Evolutionary conservation across 2,113 vertebrate species (phyloP).

Genomic region (Paramormyrops kingsleyae): DNA sequence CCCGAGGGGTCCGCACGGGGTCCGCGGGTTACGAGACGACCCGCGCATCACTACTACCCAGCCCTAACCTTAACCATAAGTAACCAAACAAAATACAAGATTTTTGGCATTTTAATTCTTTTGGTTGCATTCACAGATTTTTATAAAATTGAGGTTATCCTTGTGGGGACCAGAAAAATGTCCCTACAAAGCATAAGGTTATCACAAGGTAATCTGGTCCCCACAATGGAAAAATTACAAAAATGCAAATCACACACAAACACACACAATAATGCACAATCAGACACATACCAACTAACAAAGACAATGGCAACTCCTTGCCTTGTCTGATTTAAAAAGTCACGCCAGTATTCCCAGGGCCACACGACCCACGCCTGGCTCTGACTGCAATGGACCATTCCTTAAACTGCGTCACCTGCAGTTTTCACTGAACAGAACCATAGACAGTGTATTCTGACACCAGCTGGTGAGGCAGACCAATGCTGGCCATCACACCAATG

Average conservation of each 20-base stretch:
- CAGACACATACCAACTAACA: neutral
- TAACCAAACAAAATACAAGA: neutral
- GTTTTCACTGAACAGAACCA: neutral
- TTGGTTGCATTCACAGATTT: neutral
- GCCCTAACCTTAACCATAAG: neutral
- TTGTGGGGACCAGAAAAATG: neutral
- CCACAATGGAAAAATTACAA: neutral
- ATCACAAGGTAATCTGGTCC: neutral
- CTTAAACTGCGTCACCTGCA: neutral
- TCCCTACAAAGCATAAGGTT: neutral
- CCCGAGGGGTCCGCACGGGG: too few relatives aligned
- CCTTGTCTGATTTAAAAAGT: neutral
- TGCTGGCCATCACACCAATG: neutral
- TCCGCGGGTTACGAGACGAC: too few relatives aligned
- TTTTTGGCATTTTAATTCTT: neutral
- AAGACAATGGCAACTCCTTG: slow-evolving; percentile 8
- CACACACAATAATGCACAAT: neutral
- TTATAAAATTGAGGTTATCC: neutral
- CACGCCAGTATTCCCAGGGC: neutral
- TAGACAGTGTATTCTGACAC: neutral
- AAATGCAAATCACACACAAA: neutral
- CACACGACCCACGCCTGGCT: slow-evolving; percentile 34
- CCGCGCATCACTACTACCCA: too few relatives aligned
- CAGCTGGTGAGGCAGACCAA: neutral
- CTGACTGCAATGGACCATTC: neutral